A percentile compares a stretch with the other conserved stretches of the same genome.
Evolutionary conservation across 1,140 invertebrate species (phyloP).

Genomic region (Neodiprion virginianus): DNA sequence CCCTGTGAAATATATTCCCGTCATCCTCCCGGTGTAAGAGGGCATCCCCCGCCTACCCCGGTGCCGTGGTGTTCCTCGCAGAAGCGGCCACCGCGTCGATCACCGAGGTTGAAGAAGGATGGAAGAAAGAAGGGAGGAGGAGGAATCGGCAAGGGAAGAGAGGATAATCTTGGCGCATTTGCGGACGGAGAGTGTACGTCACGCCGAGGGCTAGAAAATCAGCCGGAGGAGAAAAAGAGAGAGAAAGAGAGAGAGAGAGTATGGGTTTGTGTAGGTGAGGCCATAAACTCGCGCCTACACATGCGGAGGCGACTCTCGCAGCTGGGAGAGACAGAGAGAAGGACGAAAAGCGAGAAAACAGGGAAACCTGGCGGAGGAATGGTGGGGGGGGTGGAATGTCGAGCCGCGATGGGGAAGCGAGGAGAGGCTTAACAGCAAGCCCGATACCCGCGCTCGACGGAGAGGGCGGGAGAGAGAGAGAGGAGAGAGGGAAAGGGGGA

Average conservation of each 20-base stretch:
- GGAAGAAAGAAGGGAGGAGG: background rate
- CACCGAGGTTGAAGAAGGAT: background rate
- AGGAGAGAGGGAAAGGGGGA: background rate
- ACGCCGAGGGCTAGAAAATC: background rate
- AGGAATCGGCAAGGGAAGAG: background rate
- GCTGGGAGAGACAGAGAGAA: too few species aligned
- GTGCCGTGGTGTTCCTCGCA: background rate
- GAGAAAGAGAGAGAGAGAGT: background rate
- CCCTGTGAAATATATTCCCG: background rate
- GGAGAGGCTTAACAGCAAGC: conserved; percentile 13
- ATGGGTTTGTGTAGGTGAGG: too few species aligned
- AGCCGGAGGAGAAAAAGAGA: background rate
- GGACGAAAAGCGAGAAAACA: too few species aligned
- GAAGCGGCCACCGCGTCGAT: background rate
- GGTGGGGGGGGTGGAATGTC: background rate
- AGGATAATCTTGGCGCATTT: conserved; percentile 2
- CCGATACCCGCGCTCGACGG: background rate
- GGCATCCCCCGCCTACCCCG: background rate
- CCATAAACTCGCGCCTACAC: too few species aligned
- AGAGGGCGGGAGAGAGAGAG: background rate
- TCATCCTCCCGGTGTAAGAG: background rate
- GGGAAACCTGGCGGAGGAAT: too few species aligned
- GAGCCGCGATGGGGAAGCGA: background rate
- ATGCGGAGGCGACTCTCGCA: too few species aligned
- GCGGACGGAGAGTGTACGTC: background rate